A percentile compares a stretch with the other conserved stretches of the same genome.
Evolutionary conservation across 2,888 invertebrate genomes (phyloP).

Genomic region (Zygothrica quintamaculata): DNA sequence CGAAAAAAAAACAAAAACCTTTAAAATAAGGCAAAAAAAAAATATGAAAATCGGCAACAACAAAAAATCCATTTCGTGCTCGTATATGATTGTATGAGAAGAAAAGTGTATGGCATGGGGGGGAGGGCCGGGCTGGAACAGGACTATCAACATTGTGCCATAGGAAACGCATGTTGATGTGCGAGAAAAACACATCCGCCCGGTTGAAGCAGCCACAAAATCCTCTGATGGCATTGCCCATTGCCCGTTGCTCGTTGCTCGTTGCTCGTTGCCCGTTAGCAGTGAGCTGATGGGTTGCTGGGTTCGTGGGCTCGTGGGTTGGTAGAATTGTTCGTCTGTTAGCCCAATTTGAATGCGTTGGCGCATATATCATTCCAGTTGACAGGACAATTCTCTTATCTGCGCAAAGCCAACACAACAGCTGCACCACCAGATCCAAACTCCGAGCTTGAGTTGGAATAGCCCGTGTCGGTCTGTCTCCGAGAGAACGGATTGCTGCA

Average conservation of each 20-base stretch:
- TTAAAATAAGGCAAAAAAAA: constrained; percentile 15
- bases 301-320: constrained; percentile 46
- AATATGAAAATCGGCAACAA: constrained; percentile 56
- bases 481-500: constrained; percentile 41
- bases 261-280: constrained; percentile 12
- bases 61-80: constrained; percentile 45
- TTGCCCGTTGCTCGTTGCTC: constrained; percentile 23
- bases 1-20: constrained; percentile 37
- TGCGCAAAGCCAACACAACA: constrained; percentile 85
- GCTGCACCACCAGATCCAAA: constrained; percentile 60
- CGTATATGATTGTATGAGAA: constrained; percentile 2
- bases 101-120: constrained; percentile 12
- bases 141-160: constrained; percentile 72
- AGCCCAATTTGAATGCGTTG: constrained; percentile 85
- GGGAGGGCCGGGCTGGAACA: constrained; percentile 14
- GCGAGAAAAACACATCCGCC: constrained; percentile 79
- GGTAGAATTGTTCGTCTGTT: constrained; percentile 73
- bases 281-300: constrained; percentile 29
- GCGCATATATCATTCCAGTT: constrained; percentile 88
- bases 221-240: constrained; percentile 22
- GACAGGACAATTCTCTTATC: constrained; percentile 90
- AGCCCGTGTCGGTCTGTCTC: constrained; percentile 19
- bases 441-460: constrained; percentile 9
- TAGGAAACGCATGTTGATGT: constrained; percentile 80
- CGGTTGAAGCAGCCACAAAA: constrained; percentile 40